Evolutionary conservation across 1,140 invertebrate genomes (phyloP), one percentile per base, ranked within the genome.

Genomic region (Formica selysi): DNA sequence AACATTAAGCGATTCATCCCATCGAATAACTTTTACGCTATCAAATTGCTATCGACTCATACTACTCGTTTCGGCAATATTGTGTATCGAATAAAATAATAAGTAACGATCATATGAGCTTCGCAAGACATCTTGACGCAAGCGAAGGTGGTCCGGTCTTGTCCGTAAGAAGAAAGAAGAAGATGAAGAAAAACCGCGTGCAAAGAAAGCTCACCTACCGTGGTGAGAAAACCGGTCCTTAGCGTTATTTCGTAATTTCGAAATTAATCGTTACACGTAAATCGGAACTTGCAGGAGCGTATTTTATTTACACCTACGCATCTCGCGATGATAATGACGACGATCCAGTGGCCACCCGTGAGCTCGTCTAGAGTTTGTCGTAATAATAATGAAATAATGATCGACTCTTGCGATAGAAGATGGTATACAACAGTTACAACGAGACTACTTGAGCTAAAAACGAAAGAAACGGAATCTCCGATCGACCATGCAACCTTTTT

Each of bases 371-470:
- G 48, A 68, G 48, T 65, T 48, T 62, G 41, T 79, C 67, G 62
- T 70, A 87, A 76, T 78, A 78, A 76, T 81, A 85, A 87, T 87
- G 85, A 90, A 89, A 61, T 54, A 51, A 51, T 78, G 84, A 83
- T 89, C 16, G 26, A 13, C 48, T 51, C 13, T 51, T 51, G 48
- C 87, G 85, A 74, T 68, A 79, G 64, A 83, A 80, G n/a, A 67
- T 67, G 32, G 68, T 86, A 86, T 76, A 86, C 86, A 91, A 89
- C 86, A 87, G 90, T 91, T 87, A 32, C 61, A 59, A 54, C 74
- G 59, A 78, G 16, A 76, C 51, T 73, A 79, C 68, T 64, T 78
- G 70, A 65, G 61, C 61, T 76, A 86, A 87, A 85, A 89, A 68
- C 78, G 84, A 89, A 89, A 87, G 79, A 89, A 90, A 65, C 79